phyloP scores from a whole-genome alignment of 2,113 vertebrate species.

The Nasalis larvatus region DNA sequence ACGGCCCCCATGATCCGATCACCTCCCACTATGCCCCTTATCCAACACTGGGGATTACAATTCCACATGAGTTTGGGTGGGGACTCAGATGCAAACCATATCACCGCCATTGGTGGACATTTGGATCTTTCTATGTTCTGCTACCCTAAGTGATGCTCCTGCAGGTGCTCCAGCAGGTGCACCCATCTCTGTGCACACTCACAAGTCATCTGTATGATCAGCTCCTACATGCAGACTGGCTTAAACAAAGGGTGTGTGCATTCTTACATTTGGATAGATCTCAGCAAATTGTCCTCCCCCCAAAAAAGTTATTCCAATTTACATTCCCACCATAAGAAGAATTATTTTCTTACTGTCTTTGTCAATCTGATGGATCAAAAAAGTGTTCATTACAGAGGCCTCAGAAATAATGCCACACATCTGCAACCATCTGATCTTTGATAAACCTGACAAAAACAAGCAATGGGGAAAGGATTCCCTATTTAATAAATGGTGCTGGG shows the following conservation, averaged over 20 bases:
- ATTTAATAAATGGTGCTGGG: no score
- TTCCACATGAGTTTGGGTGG: no score
- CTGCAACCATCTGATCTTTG: no score
- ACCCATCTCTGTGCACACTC: rapidly evolving
- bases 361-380: background rate
- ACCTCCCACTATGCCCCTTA: no score
- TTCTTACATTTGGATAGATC: background rate
- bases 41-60: no score
- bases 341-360: background rate
- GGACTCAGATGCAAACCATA: no score
- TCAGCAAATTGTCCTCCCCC: background rate
- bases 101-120: background rate
- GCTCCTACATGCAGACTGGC: rapidly evolving
- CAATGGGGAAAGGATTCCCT: no score
- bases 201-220: no score
- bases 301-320: background rate
- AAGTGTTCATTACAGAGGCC: background rate
- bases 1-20: rapidly evolving
- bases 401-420: no score
- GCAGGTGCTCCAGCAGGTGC: rapidly evolving
- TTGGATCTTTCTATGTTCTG: background rate
- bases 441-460: no score
- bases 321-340: background rate
- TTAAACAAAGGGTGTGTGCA: background rate
- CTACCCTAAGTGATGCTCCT: background rate